A percentile compares a stretch with the other conserved stretches of the same genome.
These are phyloP conservation scores for Nothobranchius kuhntae DNA, from an alignment of 2,113 vertebrate species.

Conservation along the genomic window DNA sequence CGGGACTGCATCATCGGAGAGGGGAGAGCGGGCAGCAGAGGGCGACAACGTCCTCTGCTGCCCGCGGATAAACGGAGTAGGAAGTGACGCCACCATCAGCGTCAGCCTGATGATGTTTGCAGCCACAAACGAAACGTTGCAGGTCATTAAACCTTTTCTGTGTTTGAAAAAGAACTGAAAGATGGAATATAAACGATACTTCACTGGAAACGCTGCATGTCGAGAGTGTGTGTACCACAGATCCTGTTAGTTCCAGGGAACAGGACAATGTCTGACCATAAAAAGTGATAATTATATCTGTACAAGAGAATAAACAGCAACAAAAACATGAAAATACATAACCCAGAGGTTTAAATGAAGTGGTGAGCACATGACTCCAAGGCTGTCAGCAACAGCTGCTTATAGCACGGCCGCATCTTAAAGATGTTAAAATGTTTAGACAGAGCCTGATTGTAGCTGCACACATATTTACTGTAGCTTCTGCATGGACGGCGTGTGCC, in stretches of 20 bases:
- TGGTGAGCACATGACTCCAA: not conserved
- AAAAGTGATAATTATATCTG: conserved; percentile 9
- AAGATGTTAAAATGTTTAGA: not conserved
- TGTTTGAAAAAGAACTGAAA: too few species aligned
- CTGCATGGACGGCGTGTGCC: not conserved
- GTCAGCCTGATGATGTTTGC: too few species aligned
- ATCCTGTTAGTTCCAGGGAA: conserved; percentile 11
- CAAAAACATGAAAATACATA: conserved; percentile 7
- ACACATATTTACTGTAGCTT: not conserved
- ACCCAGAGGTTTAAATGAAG: conserved; percentile 8
- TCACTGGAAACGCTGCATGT: conserved; percentile 22
- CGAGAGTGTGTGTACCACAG: conserved; percentile 5
- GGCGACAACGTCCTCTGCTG: too few species aligned
- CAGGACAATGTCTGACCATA: not conserved
- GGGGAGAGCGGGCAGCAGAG: too few species aligned
- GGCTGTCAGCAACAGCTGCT: not conserved
- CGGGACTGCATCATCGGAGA: too few species aligned
- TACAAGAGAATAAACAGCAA: conserved; percentile 6
- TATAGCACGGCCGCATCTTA: conserved; percentile 1
- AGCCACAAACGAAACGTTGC: too few species aligned
- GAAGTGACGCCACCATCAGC: too few species aligned
- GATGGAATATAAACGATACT: conserved; percentile 23
- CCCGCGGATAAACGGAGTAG: too few species aligned
- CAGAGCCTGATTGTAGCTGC: not conserved
- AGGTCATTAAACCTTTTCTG: too few species aligned